phyloP scores from a whole-genome alignment of 2,797 vertebrate genomes.

The Molossus alvarezi region DNA sequence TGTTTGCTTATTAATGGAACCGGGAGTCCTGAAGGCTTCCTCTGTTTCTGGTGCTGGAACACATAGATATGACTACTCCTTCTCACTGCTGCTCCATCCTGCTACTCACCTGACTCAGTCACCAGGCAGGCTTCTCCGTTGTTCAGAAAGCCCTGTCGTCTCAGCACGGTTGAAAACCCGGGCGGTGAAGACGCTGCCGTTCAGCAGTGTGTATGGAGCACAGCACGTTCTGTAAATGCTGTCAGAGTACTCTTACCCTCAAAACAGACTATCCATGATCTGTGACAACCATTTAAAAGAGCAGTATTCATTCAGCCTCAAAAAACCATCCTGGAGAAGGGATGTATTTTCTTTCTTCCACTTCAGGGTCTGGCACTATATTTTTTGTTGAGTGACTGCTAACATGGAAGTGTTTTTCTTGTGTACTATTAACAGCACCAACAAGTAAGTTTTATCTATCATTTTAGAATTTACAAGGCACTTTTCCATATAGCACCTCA shows the following conservation, averaged over 20 bases:
- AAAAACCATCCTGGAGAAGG: background rate
- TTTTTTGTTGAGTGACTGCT: background rate
- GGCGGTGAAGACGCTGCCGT: background rate
- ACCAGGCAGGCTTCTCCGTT: background rate
- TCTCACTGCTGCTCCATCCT: background rate
- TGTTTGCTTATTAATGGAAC: background rate
- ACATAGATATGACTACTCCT: background rate
- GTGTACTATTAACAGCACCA: background rate
- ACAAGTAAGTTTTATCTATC: background rate
- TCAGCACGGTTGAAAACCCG: background rate
- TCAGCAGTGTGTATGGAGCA: background rate
- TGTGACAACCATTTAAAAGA: background rate
- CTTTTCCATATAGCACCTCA: background rate
- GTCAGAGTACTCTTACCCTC: background rate
- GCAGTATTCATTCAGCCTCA: background rate
- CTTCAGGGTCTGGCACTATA: background rate
- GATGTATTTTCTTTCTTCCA: constrained; percentile 29
- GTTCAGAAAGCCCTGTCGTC: background rate
- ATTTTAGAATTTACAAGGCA: background rate
- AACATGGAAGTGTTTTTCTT: background rate
- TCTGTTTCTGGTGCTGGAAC: background rate
- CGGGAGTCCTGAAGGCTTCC: background rate
- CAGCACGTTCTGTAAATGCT: background rate
- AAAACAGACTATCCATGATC: background rate
- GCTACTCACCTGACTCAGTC: background rate